phyloP scores from a whole-genome alignment of 2,113 vertebrate genomes.

The Lathamus discolor region DNA sequence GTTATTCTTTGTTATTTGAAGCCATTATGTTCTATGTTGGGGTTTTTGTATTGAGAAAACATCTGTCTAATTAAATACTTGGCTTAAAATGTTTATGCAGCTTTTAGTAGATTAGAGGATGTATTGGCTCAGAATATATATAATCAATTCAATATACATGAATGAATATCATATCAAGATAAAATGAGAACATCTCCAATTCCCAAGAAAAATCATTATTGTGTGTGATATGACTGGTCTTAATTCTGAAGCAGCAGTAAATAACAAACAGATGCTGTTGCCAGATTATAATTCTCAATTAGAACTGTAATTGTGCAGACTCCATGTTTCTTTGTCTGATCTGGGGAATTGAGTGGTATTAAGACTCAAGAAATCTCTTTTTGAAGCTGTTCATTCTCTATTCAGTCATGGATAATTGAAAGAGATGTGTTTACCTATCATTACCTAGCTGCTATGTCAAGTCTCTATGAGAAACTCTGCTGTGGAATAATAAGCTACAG shows the following conservation, averaged over 20 bases:
- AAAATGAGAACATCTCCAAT: neutral
- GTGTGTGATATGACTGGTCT: neutral
- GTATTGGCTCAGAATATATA: neutral
- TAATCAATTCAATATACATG: constrained; percentile 36
- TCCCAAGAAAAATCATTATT: neutral
- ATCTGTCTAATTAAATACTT: constrained; percentile 54
- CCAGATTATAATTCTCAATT: constrained; percentile 38
- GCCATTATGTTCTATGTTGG: neutral
- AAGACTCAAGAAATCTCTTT: neutral
- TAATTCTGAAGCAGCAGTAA: constrained; percentile 46
- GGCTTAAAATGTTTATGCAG: constrained; percentile 27
- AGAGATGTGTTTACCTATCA: constrained; percentile 14
- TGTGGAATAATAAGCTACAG: neutral
- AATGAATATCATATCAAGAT: constrained; percentile 23
- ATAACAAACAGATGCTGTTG: constrained; percentile 41
- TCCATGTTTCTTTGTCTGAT: neutral
- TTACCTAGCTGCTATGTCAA: neutral
- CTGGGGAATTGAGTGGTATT: neutral
- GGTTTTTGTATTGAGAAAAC: constrained; percentile 37
- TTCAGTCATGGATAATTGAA: neutral
- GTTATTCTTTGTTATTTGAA: neutral
- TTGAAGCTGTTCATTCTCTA: constrained; percentile 7
- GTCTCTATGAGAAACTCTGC: neutral
- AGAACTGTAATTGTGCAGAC: neutral
- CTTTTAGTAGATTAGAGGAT: constrained; percentile 29